A percentile compares a stretch with the other conserved stretches of the same genome.
phyloP scores from a whole-genome alignment of 2,113 vertebrate genomes.

The Urocitellus parryii region DNA sequence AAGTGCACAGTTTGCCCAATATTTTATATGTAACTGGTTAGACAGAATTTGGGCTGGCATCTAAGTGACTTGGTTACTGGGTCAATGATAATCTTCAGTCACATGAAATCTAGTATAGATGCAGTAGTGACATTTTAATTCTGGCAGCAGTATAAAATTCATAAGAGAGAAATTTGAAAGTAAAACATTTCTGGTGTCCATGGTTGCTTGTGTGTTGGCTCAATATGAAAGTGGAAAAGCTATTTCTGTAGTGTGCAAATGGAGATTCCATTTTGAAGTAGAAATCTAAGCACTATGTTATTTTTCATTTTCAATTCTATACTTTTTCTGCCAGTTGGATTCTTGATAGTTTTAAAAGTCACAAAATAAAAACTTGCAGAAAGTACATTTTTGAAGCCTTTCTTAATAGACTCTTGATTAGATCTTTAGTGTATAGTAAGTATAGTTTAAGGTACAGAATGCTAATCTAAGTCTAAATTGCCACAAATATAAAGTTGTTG shows the following conservation, averaged over 20 bases:
- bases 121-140: background rate
- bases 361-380: background rate
- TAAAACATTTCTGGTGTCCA: background rate
- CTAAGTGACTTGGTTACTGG: background rate
- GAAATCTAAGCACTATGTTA: background rate
- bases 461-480: background rate
- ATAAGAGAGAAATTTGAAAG: slow-evolving; percentile 25
- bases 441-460: background rate
- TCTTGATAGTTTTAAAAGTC: slow-evolving; percentile 19
- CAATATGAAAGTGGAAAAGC: background rate
- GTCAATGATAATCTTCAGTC: background rate
- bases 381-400: background rate
- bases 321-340: background rate
- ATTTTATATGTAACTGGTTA: background rate
- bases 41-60: slow-evolving; percentile 29
- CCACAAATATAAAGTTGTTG: background rate
- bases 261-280: background rate
- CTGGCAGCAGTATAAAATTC: background rate
- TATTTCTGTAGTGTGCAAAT: background rate
- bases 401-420: background rate
- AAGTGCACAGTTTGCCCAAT: background rate
- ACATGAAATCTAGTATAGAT: background rate
- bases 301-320: background rate
- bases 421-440: background rate
- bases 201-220: background rate